Conservation (phyloP, 1,140 invertebrate genomes). For the Diabrotica undecimpunctata region DNA sequence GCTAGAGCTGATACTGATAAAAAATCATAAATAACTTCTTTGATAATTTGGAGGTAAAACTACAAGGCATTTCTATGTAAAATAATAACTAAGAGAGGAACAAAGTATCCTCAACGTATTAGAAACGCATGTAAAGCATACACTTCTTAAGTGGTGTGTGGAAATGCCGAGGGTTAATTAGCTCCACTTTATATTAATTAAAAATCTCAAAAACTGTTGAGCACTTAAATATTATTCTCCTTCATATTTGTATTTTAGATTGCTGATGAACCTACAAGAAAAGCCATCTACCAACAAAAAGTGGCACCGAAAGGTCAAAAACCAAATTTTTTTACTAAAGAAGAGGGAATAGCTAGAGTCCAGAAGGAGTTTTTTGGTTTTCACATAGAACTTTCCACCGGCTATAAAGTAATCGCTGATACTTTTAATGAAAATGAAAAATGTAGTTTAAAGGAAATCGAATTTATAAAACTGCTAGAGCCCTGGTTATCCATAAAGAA, state of each 20-base stretch:
- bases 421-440: constrained; percentile 61
- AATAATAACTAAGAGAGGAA: too few relatives aligned
- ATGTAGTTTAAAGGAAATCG: constrained; percentile 59
- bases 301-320: constrained; percentile 53
- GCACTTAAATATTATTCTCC: too few relatives aligned
- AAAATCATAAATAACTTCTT: too few relatives aligned
- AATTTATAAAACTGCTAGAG: constrained; percentile 51
- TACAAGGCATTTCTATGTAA: too few relatives aligned
- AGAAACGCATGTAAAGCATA: too few relatives aligned
- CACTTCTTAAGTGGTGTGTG: too few relatives aligned
- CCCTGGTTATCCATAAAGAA: constrained; percentile 44
- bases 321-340: constrained; percentile 53
- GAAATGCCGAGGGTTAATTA: too few relatives aligned
- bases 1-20: too few relatives aligned
- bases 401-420: constrained; percentile 58
- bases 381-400: constrained; percentile 55
- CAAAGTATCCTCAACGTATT: too few relatives aligned
- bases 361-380: constrained; percentile 60
- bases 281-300: constrained; percentile 58
- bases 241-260: constrained; percentile 19
- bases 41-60: too few relatives aligned
- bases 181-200: too few relatives aligned
- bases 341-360: constrained; percentile 55
- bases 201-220: too few relatives aligned
- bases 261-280: constrained; percentile 52